Evolutionary conservation across 2,888 invertebrate species (phyloP).

Genomic region (Leptinotarsa peninsularis): DNA sequence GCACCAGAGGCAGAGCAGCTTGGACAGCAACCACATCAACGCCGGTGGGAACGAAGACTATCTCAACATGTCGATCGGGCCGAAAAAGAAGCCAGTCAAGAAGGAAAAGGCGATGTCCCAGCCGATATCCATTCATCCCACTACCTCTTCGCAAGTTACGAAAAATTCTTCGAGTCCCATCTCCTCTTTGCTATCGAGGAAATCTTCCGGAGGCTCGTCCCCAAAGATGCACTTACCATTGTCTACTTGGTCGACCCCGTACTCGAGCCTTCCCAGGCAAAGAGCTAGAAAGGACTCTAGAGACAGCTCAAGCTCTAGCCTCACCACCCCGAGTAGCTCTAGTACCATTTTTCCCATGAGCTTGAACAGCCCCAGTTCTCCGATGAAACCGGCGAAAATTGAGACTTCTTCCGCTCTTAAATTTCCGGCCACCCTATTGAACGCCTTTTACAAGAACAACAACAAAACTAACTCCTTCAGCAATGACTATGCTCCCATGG

Average conservation of each 20-base stretch:
- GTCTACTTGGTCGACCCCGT: constrained; percentile 62
- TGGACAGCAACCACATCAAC: constrained; percentile 56
- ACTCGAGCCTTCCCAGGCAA: constrained; percentile 66
- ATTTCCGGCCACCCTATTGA: constrained; percentile 57
- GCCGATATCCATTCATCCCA: constrained; percentile 73
- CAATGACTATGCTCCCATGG: constrained; percentile 62
- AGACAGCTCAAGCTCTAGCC: constrained; percentile 64
- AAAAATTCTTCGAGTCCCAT: constrained; percentile 56
- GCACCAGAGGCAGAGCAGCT: constrained; percentile 58
- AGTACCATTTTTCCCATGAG: constrained; percentile 78
- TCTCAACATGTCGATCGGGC: constrained; percentile 68
- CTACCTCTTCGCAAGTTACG: constrained; percentile 53
- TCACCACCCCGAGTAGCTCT: constrained; percentile 72
- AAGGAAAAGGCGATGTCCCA: constrained; percentile 65
- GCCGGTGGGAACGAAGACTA: constrained; percentile 65
- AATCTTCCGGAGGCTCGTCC: constrained; percentile 63
- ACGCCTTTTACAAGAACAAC: constrained; percentile 53
- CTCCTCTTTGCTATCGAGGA: constrained; percentile 55
- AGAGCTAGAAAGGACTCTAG: constrained; percentile 60
- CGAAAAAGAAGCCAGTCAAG: constrained; percentile 34
- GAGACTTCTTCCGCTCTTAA: constrained; percentile 51
- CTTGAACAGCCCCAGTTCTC: constrained; percentile 76
- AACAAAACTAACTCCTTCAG: constrained; percentile 24
- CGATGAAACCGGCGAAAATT: constrained; percentile 66
- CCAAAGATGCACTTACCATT: constrained; percentile 68